phyloP scores from a whole-genome alignment of 2,113 vertebrate genomes.

The Alexandromys fortis region DNA sequence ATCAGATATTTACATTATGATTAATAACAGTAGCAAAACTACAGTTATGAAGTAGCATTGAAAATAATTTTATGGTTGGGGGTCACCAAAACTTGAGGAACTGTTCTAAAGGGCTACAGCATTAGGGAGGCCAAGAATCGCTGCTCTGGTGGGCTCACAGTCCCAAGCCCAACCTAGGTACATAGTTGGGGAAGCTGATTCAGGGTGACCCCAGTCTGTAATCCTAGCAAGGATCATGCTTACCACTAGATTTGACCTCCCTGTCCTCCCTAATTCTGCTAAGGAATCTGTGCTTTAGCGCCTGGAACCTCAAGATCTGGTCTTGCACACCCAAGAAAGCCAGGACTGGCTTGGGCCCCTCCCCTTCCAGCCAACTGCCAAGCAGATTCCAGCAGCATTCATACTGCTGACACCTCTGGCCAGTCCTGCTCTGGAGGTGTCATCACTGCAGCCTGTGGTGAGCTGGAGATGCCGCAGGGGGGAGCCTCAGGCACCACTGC shows the following conservation, averaged over 20 bases:
- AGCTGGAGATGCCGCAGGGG: constrained; percentile 84
- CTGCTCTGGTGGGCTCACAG: not conserved
- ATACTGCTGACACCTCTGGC: not conserved
- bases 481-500: constrained; percentile 77
- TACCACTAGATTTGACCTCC: not conserved
- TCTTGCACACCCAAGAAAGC: not conserved
- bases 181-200: constrained; percentile 21
- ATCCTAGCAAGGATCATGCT: not conserved
- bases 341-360: not conserved
- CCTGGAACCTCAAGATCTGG: not conserved
- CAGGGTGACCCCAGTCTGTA: not conserved
- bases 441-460: constrained; percentile 87
- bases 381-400: not conserved
- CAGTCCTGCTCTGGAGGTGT: constrained; percentile 81
- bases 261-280: not conserved
- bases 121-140: not conserved
- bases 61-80: not conserved
- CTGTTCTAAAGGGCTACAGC: not conserved
- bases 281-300: not conserved
- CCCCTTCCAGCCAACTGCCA: not conserved
- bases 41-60: not conserved
- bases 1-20: not conserved
- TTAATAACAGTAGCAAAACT: not conserved
- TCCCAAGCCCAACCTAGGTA: not conserved
- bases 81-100: not conserved